These are phyloP conservation scores for Noctua pronuba DNA, from an alignment of 2,888 invertebrate genomes.

Conservation along the genomic window DNA sequence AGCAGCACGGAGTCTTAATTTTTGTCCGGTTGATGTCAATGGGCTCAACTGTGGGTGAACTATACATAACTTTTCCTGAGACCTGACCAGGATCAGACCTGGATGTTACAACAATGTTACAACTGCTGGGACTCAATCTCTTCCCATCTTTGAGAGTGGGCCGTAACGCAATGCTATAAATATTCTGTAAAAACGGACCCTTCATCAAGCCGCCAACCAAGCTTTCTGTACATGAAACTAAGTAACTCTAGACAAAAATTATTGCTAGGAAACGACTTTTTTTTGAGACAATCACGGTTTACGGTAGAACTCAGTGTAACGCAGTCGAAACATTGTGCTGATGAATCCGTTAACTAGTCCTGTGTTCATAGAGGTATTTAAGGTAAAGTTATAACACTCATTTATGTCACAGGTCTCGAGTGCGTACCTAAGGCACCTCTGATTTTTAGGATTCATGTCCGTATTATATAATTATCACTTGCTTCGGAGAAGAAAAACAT, in stretches of 20 bases:
- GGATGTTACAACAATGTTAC: not conserved
- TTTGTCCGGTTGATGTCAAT: not conserved
- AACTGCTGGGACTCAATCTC: not conserved
- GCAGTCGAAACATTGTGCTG: too few species aligned
- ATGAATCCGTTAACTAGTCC: too few species aligned
- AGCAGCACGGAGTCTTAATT: not conserved
- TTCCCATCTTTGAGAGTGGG: too few species aligned
- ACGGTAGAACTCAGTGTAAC: too few species aligned
- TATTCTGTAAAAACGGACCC: not conserved
- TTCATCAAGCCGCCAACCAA: not conserved
- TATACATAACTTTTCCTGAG: not conserved
- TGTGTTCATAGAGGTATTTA: too few species aligned
- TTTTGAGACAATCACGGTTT: too few species aligned
- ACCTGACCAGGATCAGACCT: not conserved
- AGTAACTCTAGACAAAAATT: not conserved
- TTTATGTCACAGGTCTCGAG: too few species aligned
- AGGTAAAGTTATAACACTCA: not conserved
- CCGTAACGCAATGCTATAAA: not conserved
- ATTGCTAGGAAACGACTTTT: not conserved
- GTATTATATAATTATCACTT: too few species aligned
- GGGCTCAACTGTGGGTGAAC: not conserved
- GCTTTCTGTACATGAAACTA: not conserved
- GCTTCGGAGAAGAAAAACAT: too few species aligned
- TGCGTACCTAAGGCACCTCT: too few species aligned
- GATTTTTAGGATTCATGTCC: too few species aligned